phyloP scores from a whole-genome alignment of 2,113 vertebrate species.

The Labrus mixtus region DNA sequence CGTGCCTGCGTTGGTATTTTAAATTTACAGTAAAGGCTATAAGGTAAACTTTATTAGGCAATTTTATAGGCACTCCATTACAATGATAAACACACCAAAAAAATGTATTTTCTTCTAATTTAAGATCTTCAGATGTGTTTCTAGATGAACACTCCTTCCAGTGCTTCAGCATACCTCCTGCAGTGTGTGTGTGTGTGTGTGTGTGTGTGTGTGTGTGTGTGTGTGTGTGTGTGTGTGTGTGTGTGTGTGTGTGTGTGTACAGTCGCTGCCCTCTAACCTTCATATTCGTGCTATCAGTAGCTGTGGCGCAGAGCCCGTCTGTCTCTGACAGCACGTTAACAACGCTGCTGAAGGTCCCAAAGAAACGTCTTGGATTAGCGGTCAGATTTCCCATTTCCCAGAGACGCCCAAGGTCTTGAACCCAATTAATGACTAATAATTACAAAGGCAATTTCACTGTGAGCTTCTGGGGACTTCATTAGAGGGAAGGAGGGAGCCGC shows the following conservation, averaged over 20 bases:
- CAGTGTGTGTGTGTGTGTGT: slow-evolving; percentile 22
- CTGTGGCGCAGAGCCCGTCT: slow-evolving; percentile 53
- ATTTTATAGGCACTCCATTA: no score
- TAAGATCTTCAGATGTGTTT: slow-evolving; percentile 20
- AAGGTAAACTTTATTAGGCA: no score
- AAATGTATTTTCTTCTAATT: not conserved
- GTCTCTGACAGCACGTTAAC: slow-evolving; percentile 74
- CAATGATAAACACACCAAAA: not conserved
- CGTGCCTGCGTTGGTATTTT: no score
- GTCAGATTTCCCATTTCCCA: slow-evolving; percentile 88
- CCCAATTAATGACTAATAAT: slow-evolving; percentile 96
- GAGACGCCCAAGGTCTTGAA: slow-evolving; percentile 89
- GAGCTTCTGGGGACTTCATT: slow-evolving; percentile 72
- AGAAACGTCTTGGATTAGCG: slow-evolving; percentile 83
- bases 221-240: slow-evolving; percentile 21
- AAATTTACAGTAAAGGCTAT: no score
- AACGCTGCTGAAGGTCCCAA: slow-evolving; percentile 58
- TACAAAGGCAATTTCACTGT: slow-evolving; percentile 80
- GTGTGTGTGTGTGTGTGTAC: slow-evolving; percentile 7
- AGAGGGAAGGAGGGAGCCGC: slow-evolving; percentile 21
- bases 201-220: slow-evolving; percentile 13
- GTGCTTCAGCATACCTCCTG: slow-evolving; percentile 25
- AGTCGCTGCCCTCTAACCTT: slow-evolving; percentile 54
- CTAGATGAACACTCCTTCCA: not conserved
- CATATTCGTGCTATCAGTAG: slow-evolving; percentile 51